Conservation (phyloP, 2,888 invertebrate species). For the Lissonota sp. region DNA sequence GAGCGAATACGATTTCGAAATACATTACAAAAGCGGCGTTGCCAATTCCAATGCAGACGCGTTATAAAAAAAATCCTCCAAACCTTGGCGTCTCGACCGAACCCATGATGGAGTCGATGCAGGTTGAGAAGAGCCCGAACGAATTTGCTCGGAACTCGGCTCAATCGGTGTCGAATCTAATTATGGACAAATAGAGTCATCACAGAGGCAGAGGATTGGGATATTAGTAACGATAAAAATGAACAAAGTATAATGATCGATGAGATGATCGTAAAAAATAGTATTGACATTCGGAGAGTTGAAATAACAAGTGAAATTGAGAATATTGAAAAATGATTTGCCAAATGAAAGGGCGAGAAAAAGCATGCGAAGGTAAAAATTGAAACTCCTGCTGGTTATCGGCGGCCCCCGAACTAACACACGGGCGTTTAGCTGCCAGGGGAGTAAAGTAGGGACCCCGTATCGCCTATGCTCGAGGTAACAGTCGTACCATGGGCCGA, state of each 20-base stretch:
- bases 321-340: neutral
- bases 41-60: conserved; percentile 65
- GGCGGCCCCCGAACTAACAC: neutral
- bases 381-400: neutral
- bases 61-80: conserved; percentile 1
- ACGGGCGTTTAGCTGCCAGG: conserved; percentile 15
- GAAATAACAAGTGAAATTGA: neutral
- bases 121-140: conserved; percentile 14
- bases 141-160: neutral
- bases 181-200: neutral
- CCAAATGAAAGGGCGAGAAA: neutral
- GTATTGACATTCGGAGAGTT: neutral
- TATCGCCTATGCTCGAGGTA: conserved; percentile 6
- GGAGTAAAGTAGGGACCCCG: conserved; percentile 11
- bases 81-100: neutral
- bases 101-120: neutral
- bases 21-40: conserved; percentile 72
- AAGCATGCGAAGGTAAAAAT: neutral
- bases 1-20: conserved; percentile 73
- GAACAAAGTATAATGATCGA: neutral
- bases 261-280: neutral
- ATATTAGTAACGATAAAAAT: neutral
- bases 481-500: conserved; percentile 10
- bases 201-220: conserved; percentile 14
- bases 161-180: neutral